A percentile compares a stretch with the other conserved stretches of the same genome.
phyloP scores from a whole-genome alignment of 2,797 vertebrate genomes.

The Setipinna tenuifilis region DNA sequence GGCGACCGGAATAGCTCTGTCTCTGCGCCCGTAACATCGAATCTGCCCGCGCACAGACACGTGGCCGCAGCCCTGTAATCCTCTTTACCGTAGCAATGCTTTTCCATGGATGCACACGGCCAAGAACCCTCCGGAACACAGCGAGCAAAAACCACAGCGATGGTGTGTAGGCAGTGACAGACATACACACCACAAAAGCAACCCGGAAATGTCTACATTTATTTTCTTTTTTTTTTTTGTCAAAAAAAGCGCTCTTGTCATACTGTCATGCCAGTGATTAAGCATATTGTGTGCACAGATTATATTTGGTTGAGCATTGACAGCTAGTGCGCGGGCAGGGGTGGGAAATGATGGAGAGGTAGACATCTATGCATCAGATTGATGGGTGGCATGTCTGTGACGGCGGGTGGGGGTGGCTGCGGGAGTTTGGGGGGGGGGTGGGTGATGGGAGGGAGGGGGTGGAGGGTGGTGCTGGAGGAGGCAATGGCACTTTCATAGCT shows the following conservation, averaged over 20 bases:
- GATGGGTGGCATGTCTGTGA: conserved; percentile 68
- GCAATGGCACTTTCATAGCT: conserved; percentile 61
- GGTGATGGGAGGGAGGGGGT: too few species aligned
- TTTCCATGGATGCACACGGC: conserved; percentile 12
- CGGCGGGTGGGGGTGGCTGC: conserved; percentile 48
- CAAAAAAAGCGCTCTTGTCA: conserved; percentile 3
- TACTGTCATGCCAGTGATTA: conserved; percentile 33
- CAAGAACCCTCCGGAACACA: conserved; percentile 19
- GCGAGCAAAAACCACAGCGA: not conserved
- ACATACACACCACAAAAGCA: conserved; percentile 7
- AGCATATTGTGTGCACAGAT: conserved; percentile 35
- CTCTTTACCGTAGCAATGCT: conserved; percentile 15
- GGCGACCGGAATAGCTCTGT: conserved; percentile 1
- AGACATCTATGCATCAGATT: conserved; percentile 62
- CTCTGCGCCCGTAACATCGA: not conserved
- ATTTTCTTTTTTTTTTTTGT: not conserved
- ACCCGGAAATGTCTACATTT: conserved; percentile 20
- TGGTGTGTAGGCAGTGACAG: conserved; percentile 30
- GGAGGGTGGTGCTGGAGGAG: conserved; percentile 45
- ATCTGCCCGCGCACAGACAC: conserved; percentile 1
- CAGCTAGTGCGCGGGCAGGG: not conserved
- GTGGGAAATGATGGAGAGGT: conserved; percentile 25
- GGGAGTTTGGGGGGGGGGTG: too few species aligned
- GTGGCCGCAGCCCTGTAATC: conserved; percentile 6
- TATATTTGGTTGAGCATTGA: conserved; percentile 50